Base-by-base conservation (phyloP, 2,888 invertebrate species). In the Mycalesis mineus region DNA sequence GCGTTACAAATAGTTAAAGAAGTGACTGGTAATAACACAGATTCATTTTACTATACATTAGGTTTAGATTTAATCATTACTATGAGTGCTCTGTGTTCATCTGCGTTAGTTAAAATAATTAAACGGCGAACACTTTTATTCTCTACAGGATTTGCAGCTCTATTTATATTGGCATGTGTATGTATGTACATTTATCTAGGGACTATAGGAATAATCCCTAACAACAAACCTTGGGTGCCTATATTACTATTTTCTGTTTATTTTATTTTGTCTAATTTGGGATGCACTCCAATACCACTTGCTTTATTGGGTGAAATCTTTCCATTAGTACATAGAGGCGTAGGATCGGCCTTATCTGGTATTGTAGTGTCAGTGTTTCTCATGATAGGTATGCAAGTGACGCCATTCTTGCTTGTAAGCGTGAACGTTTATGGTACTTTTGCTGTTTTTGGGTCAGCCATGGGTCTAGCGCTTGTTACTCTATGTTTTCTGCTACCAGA, bases 281-380 rank as follows among this genome's bases (percentile, higher is more conserved):
- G 84, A 1, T 79, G 81, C 53, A 76, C 80, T 4, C 74, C 81
- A 0, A 81, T 85, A 51, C 78, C 85, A 0, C 57, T 82, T 15
- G 75, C 77, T 2, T 68, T 85, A 11, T 57, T 82, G 29, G 86
- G 86, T 0, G 86, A 86, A 64, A 57, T 85, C 4, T 79, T 77
- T 37, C 85, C 85, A 0, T 69, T 85, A 39, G 74, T 68, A 0
- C 80, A 84, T 55, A 75, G 78, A 65, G 77, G 75, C 6, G 70
- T 71, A 0, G 84, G 82, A 0, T 68, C 75, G 7, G 62, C 73
- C 0, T 60, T 73, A 0, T 65, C 73, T 0, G 82, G 84, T 0
- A 55, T 73, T 0, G 58, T 73, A 1, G 45, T 81, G 11, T 77
- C 78, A 0, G 2, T 77, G 0, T 54, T 60, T 7, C 40, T 83